Conservation (phyloP, 2,797 vertebrate genomes). For the Calcarius lapponicus region DNA sequence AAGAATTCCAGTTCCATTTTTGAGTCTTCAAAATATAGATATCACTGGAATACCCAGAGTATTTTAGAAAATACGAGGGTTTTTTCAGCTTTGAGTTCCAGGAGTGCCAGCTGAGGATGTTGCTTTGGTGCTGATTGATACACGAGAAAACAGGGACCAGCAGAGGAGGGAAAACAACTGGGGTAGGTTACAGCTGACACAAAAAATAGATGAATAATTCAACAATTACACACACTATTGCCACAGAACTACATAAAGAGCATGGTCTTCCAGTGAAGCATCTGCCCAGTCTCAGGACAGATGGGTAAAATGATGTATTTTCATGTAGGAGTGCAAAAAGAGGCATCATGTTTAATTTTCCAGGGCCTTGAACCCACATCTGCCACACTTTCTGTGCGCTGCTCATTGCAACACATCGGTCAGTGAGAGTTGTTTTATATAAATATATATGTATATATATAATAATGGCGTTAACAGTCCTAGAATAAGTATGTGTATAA, state of each 20-base stretch:
- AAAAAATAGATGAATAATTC: not conserved
- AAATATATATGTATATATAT: too few relatives aligned
- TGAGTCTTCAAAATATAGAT: accelerated
- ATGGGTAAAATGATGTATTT: not conserved
- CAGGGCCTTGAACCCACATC: not conserved
- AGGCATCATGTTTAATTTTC: not conserved
- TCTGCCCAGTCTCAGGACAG: not conserved
- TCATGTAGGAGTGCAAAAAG: not conserved
- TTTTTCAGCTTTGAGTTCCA: not conserved
- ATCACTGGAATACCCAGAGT: accelerated
- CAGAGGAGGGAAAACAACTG: not conserved
- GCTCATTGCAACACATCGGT: not conserved
- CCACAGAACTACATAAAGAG: not conserved
- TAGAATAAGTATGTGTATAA: too few relatives aligned
- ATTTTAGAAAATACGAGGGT: not conserved
- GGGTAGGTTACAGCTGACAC: not conserved
- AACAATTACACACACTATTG: not conserved
- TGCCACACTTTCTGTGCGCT: not conserved
- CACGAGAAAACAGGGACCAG: not conserved
- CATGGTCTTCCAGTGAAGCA: not conserved
- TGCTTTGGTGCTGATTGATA: not conserved
- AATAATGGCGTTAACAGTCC: too few relatives aligned
- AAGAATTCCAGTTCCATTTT: not conserved
- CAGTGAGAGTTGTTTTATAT: too few relatives aligned
- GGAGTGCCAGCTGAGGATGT: not conserved